A percentile compares a stretch with the other conserved stretches of the same genome.
These are phyloP conservation scores for Toxostoma redivivum DNA, from an alignment of 2,113 vertebrate species.

Conservation along the genomic window DNA sequence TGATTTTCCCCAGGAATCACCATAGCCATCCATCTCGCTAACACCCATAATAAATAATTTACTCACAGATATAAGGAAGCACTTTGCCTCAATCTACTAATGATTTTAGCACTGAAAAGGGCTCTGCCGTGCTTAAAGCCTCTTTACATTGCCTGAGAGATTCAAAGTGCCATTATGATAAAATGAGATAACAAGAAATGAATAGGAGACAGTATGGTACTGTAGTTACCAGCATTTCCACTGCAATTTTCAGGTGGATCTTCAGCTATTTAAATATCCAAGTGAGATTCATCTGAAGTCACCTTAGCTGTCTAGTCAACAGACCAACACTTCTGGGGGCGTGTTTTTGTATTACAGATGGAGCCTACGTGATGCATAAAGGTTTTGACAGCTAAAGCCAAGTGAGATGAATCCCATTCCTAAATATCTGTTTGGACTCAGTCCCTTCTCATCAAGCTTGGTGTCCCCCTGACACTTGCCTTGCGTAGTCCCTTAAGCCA, in stretches of 20 bases:
- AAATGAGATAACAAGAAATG: constrained; percentile 4
- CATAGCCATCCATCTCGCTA: constrained; percentile 38
- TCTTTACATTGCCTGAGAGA: constrained; percentile 4
- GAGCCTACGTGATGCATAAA: rapidly evolving
- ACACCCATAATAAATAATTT: constrained; percentile 61
- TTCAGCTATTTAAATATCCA: neutral
- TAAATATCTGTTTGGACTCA: neutral
- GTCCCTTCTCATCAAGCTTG: neutral
- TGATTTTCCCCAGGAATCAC: constrained; percentile 40
- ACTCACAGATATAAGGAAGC: constrained; percentile 3
- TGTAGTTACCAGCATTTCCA: neutral
- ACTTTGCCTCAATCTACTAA: constrained; percentile 52
- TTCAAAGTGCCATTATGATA: neutral
- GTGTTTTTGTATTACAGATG: neutral
- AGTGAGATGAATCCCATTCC: neutral
- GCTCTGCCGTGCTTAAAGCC: neutral
- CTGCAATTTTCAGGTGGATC: neutral
- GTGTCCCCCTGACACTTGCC: neutral
- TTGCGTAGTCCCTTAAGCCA: neutral
- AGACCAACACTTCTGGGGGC: neutral
- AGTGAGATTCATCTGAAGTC: neutral
- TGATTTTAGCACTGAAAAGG: constrained; percentile 17
- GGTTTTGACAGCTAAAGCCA: neutral
- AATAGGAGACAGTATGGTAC: neutral
- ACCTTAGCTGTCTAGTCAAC: neutral